Percentiles rank a stretch among this genome's conserved stretches.
Evolutionary conservation across 53 echinoderm and acorn worm species (phyloP).

Genomic region (Zoroaster sp.): DNA sequence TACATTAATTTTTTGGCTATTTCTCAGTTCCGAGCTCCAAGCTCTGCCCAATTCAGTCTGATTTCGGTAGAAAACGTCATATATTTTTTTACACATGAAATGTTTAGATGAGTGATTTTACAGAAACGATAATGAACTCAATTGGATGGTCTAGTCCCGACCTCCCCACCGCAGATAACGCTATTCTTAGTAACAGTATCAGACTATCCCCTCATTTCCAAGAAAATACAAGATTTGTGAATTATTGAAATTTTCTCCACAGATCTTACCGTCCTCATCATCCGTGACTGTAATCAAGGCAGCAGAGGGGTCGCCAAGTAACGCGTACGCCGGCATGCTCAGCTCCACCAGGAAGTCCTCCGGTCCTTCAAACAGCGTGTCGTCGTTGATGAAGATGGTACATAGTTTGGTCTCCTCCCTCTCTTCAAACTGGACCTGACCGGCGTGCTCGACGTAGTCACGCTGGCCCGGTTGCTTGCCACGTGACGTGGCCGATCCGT

Average conservation of each 20-base stretch:
- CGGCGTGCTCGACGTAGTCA: conserved; percentile 93
- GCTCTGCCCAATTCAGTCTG: too few relatives aligned
- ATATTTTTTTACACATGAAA: neutral
- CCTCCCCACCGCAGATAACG: too few relatives aligned
- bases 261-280: conserved; percentile 81
- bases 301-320: conserved; percentile 81
- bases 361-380: conserved; percentile 81
- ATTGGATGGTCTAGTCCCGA: too few relatives aligned
- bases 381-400: conserved; percentile 89
- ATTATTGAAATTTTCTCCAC: neutral
- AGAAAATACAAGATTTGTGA: too few relatives aligned
- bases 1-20: too few relatives aligned
- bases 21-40: too few relatives aligned
- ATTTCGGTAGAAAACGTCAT: neutral
- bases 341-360: conserved; percentile 93
- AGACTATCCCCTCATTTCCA: too few relatives aligned
- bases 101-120: too few relatives aligned
- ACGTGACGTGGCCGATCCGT: conserved; percentile 66
- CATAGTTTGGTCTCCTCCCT: conserved; percentile 91
- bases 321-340: conserved; percentile 92
- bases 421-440: conserved; percentile 98
- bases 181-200: too few relatives aligned
- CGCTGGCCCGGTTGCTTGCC: conserved; percentile 71
- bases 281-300: conserved; percentile 86
- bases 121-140: too few relatives aligned